Percentiles rank a stretch among this genome's conserved stretches.
Evolutionary conservation across 1,140 invertebrate species (phyloP).

Genomic region (Dreissena polymorpha): DNA sequence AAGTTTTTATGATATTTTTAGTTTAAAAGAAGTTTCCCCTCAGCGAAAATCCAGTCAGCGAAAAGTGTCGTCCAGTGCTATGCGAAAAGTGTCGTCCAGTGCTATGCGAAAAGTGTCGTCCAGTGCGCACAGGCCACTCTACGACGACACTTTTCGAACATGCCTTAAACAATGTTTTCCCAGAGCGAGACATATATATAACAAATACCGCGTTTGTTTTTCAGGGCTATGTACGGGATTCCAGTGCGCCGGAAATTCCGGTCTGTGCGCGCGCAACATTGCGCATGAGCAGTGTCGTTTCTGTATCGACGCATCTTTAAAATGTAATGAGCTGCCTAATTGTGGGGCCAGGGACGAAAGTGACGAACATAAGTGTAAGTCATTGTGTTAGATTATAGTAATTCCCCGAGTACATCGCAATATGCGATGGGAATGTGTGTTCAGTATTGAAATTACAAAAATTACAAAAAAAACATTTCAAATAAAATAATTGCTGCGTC

Average conservation of each 20-base stretch:
- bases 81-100: too few species aligned
- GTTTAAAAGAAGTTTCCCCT: too few species aligned
- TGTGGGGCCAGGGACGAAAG: slow-evolving; percentile 70
- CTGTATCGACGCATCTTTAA: slow-evolving; percentile 65
- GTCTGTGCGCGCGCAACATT: slow-evolving; percentile 7
- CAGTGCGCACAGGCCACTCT: too few species aligned
- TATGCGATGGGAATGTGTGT: background rate
- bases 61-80: too few species aligned
- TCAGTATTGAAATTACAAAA: background rate
- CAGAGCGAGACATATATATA: too few species aligned
- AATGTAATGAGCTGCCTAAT: slow-evolving; percentile 69
- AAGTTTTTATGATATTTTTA: too few species aligned
- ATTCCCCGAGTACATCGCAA: background rate
- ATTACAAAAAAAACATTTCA: background rate
- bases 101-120: too few species aligned
- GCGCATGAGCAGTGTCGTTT: slow-evolving; percentile 45
- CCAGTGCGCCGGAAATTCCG: slow-evolving; percentile 25
- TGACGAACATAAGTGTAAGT: slow-evolving; percentile 69
- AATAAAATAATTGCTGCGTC: background rate
- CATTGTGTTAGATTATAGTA: background rate
- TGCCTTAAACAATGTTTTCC: too few species aligned
- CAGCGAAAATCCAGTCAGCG: too few species aligned
- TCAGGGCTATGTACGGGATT: slow-evolving; percentile 45
- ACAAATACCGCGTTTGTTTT: background rate
- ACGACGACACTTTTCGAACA: too few species aligned